Evolutionary conservation across 2,888 invertebrate species (phyloP).

Genomic region (Eledone cirrhosa): DNA sequence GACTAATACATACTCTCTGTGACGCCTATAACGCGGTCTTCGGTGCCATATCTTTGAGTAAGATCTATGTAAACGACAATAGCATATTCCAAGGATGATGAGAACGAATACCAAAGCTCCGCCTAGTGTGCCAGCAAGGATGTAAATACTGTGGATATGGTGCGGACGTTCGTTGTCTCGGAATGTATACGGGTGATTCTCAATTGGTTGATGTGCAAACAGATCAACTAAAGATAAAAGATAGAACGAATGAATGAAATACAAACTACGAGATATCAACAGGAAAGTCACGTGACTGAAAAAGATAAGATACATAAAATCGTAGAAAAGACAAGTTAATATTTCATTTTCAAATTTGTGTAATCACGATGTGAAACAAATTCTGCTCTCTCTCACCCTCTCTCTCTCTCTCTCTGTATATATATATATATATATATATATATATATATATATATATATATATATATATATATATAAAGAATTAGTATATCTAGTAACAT

Average conservation of each 20-base stretch:
- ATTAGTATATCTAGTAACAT: too few species aligned
- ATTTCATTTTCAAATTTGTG: too few species aligned
- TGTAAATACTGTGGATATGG: constrained; percentile 79
- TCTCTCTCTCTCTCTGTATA: too few species aligned
- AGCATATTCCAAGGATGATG: constrained; percentile 80
- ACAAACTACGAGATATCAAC: not conserved
- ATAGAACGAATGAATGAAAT: not conserved
- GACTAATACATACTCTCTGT: constrained; percentile 37
- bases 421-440: too few species aligned
- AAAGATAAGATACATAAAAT: too few species aligned
- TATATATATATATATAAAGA: too few species aligned
- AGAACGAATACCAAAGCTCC: constrained; percentile 80
- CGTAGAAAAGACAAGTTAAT: too few species aligned
- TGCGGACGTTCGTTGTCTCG: constrained; percentile 34
- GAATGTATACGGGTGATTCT: constrained; percentile 39
- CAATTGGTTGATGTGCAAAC: constrained; percentile 41
- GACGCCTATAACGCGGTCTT: constrained; percentile 33
- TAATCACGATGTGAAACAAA: too few species aligned
- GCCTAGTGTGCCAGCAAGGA: constrained; percentile 80
- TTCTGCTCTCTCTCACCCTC: too few species aligned
- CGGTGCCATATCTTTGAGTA: constrained; percentile 38
- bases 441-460: too few species aligned
- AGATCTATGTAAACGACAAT: constrained; percentile 82
- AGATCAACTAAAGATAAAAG: constrained; percentile 44
- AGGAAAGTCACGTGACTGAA: not conserved